phyloP scores from a whole-genome alignment of 2,888 invertebrate genomes.

The Sepiola atlantica region DNA sequence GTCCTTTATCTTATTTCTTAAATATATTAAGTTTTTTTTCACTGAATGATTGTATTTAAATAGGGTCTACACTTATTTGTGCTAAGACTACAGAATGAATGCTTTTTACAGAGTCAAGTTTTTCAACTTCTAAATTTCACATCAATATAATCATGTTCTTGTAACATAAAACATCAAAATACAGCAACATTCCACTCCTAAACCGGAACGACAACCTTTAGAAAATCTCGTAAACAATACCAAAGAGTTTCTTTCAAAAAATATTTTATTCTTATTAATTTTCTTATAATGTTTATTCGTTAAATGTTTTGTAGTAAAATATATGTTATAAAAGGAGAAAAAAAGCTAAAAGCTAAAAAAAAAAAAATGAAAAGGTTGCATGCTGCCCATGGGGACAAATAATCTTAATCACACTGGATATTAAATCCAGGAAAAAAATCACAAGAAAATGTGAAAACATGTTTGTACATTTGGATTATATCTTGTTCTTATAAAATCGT shows the following conservation, averaged over 20 bases:
- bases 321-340: neutral
- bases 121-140: slow-evolving; percentile 13
- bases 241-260: slow-evolving; percentile 18
- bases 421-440: neutral
- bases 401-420: neutral
- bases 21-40: neutral
- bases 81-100: neutral
- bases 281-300: slow-evolving; percentile 8
- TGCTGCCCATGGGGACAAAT: neutral
- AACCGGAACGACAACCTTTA: neutral
- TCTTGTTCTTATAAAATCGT: neutral
- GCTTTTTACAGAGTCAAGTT: neutral
- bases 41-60: neutral
- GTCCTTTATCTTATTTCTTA: neutral
- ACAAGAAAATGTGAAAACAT: neutral
- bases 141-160: slow-evolving; percentile 2
- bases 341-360: neutral
- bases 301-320: slow-evolving; percentile 32
- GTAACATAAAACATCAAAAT: neutral
- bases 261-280: neutral
- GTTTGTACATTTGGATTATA: slow-evolving; percentile 6
- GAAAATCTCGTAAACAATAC: neutral
- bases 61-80: slow-evolving; percentile 32
- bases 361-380: neutral
- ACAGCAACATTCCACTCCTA: neutral